A percentile compares a stretch with the other conserved stretches of the same genome.
Conservation (phyloP, 37 sponge, comb jelly and placozoan species). For the Agelas oroides region DNA sequence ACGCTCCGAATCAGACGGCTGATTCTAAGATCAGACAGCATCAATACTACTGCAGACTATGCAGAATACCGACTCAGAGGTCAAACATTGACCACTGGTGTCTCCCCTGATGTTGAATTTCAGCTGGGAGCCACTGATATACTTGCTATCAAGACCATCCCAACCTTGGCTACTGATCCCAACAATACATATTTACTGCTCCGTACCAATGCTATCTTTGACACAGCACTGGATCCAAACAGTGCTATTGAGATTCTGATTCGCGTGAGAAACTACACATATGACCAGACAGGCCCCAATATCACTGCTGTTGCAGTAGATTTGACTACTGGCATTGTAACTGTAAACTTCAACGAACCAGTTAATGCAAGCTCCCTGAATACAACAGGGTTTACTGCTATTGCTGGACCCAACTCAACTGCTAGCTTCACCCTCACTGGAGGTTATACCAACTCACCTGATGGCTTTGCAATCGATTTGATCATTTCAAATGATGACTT, state of each 20-base stretch:
- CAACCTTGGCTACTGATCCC: conserved; percentile 68
- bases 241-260: conserved; percentile 39
- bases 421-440: conserved; percentile 75
- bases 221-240: conserved; percentile 70
- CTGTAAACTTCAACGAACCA: conserved; percentile 89
- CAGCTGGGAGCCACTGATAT: conserved; percentile 68
- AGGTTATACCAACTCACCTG: conserved; percentile 57
- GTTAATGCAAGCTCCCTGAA: conserved; percentile 65
- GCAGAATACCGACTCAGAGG: conserved; percentile 52
- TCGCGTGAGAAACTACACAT: conserved; percentile 61
- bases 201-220: conserved; percentile 60
- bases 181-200: conserved; percentile 79
- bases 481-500: conserved; percentile 65
- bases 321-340: conserved; percentile 61
- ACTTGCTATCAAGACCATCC: conserved; percentile 73
- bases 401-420: conserved; percentile 69
- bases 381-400: conserved; percentile 68
- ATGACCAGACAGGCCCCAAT: conserved; percentile 80
- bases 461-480: conserved; percentile 73
- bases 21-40: conserved; percentile 47
- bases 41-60: conserved; percentile 30
- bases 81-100: neutral
- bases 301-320: conserved; percentile 65
- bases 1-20: conserved; percentile 59
- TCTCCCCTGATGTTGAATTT: conserved; percentile 57